Percentiles rank a stretch among this genome's conserved stretches.
Conservation (phyloP, 2,113 vertebrate genomes). For the Psophia crepitans region DNA sequence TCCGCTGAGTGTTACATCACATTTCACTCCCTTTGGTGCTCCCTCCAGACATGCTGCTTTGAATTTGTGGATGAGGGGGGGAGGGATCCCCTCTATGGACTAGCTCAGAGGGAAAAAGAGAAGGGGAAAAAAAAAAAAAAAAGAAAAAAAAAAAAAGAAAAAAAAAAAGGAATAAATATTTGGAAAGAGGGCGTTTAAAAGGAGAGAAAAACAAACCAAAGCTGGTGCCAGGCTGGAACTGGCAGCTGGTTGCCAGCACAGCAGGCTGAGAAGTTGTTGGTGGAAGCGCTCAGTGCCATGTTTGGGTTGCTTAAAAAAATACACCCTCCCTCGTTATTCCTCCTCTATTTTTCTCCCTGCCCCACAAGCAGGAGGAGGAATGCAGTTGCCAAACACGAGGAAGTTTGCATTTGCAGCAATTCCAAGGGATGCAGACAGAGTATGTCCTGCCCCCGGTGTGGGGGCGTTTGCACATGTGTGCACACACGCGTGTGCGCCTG, state of each 20-base stretch:
- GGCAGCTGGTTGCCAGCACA: not conserved
- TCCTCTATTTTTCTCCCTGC: not conserved
- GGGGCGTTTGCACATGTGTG: not conserved
- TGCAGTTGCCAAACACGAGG: fast-evolving
- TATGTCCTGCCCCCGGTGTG: not conserved
- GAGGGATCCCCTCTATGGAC: not conserved
- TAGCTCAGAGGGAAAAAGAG: not conserved
- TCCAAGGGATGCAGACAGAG: fast-evolving
- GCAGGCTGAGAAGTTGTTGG: conserved; percentile 7
- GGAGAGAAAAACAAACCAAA: conserved; percentile 14
- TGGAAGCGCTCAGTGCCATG: not conserved
- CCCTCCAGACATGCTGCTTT: not conserved
- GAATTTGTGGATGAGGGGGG: not conserved
- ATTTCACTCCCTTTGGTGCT: not conserved
- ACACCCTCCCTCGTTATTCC: not conserved
- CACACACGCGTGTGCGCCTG: too few species aligned
- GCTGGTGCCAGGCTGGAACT: not conserved
- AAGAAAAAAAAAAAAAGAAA: too few species aligned
- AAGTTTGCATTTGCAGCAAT: not conserved
- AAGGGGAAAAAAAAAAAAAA: not conserved
- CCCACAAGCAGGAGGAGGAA: not conserved
- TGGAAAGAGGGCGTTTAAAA: not conserved
- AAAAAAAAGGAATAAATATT: not conserved
- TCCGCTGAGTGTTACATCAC: not conserved
- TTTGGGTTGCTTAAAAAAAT: conserved; percentile 6